phyloP scores from a whole-genome alignment of 2,113 vertebrate species.

The Micronycteris hirsuta region DNA sequence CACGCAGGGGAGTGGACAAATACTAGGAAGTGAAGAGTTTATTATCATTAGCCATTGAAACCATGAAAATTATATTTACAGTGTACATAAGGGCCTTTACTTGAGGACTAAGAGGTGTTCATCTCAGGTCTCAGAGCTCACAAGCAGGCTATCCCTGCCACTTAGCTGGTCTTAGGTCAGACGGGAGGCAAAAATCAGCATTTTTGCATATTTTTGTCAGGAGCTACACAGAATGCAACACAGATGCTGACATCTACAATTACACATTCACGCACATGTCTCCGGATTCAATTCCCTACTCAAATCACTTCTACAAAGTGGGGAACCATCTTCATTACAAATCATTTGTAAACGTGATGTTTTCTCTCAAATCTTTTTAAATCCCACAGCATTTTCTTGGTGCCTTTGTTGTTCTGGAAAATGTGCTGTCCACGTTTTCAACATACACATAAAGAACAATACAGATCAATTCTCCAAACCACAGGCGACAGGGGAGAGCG shows the following conservation, averaged over 20 bases:
- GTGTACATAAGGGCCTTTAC: not conserved
- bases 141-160: not conserved
- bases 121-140: not conserved
- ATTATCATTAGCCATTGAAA: not conserved
- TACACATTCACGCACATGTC: not conserved
- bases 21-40: not conserved
- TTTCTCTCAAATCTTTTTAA: not conserved
- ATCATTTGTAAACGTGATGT: not conserved
- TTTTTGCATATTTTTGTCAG: not conserved
- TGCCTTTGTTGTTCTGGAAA: slow-evolving; percentile 22
- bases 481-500: not conserved
- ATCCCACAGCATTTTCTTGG: not conserved
- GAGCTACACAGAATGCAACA: not conserved
- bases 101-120: not conserved
- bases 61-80: not conserved
- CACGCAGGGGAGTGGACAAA: not conserved
- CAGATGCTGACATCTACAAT: slow-evolving; percentile 25
- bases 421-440: not conserved
- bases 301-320: not conserved
- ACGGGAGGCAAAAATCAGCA: not conserved
- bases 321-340: not conserved
- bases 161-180: not conserved
- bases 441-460: not conserved
- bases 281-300: not conserved
- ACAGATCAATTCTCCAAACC: not conserved